These are phyloP conservation scores for Scarus forsteni DNA, from an alignment of 2,797 vertebrate genomes.

Conservation along the genomic window DNA sequence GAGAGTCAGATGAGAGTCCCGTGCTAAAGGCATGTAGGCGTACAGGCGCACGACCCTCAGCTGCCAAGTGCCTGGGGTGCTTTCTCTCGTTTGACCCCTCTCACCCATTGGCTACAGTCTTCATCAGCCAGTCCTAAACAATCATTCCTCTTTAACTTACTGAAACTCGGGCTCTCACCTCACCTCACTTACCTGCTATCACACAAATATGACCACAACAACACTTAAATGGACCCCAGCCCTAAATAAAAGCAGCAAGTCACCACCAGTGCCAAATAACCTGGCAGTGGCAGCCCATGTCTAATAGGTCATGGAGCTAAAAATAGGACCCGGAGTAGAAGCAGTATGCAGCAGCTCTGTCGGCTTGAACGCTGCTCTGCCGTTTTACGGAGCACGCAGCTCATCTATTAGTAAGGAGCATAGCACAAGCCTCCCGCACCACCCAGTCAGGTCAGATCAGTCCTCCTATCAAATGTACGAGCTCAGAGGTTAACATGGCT, in stretches of 20 bases:
- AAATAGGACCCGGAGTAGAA: conserved; percentile 62
- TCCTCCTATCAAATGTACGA: conserved; percentile 47
- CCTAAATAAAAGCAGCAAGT: conserved; percentile 26
- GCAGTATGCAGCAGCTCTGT: conserved; percentile 54
- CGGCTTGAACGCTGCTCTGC: conserved; percentile 40
- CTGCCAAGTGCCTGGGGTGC: conserved; percentile 83
- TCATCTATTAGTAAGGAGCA: conserved; percentile 70
- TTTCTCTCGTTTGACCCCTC: conserved; percentile 68
- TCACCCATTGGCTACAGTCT: conserved; percentile 48
- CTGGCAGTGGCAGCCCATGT: conserved; percentile 59
- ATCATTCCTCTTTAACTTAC: conserved; percentile 38
- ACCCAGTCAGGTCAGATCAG: conserved; percentile 58
- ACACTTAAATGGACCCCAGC: conserved; percentile 11
- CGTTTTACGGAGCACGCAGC: conserved; percentile 49
- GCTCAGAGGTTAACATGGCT: conserved; percentile 31
- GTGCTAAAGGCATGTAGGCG: conserved; percentile 83
- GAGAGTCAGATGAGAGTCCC: conserved; percentile 84
- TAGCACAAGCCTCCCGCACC: conserved; percentile 22
- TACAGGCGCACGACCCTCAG: conserved; percentile 74
- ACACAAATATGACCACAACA: conserved; percentile 12
- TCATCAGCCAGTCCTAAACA: conserved; percentile 61
- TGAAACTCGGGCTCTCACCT: conserved; percentile 16
- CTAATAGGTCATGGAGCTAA: conserved; percentile 74
- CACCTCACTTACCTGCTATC: conserved; percentile 32
- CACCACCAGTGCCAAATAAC: conserved; percentile 26